phyloP scores from a whole-genome alignment of 2,113 vertebrate species.

The Camelus dromedarius region DNA sequence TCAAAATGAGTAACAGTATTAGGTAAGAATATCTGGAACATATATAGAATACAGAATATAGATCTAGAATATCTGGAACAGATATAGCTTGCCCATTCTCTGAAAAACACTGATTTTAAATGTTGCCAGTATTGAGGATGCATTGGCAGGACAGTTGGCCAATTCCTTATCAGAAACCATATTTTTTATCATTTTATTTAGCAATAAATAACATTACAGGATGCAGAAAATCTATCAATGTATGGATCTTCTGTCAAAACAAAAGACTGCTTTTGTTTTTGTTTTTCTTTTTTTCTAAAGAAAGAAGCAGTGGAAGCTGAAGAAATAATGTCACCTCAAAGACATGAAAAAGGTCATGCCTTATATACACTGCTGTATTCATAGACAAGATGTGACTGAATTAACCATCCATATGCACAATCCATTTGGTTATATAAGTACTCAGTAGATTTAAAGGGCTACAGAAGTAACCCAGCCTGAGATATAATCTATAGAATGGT shows the following conservation, averaged over 20 bases:
- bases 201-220: not conserved
- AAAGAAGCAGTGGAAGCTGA: not conserved
- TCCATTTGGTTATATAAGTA: not conserved
- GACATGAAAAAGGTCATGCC: not conserved
- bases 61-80: not conserved
- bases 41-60: not conserved
- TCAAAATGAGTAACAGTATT: not conserved
- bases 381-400: not conserved
- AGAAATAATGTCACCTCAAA: constrained; percentile 25
- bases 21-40: constrained; percentile 5
- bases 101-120: constrained; percentile 38
- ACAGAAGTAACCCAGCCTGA: not conserved
- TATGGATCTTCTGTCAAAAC: not conserved
- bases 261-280: not conserved
- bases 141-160: not conserved
- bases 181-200: not conserved
- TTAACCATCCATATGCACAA: constrained; percentile 29
- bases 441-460: not conserved
- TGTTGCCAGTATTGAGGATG: not conserved
- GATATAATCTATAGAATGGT: constrained; percentile 14
- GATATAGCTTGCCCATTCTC: not conserved
- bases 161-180: constrained; percentile 13
- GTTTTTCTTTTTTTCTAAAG: not conserved
- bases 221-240: not conserved
- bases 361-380: not conserved